These are phyloP conservation scores for Netelia inedita DNA, from an alignment of 2,888 invertebrate species.

Conservation along the genomic window DNA sequence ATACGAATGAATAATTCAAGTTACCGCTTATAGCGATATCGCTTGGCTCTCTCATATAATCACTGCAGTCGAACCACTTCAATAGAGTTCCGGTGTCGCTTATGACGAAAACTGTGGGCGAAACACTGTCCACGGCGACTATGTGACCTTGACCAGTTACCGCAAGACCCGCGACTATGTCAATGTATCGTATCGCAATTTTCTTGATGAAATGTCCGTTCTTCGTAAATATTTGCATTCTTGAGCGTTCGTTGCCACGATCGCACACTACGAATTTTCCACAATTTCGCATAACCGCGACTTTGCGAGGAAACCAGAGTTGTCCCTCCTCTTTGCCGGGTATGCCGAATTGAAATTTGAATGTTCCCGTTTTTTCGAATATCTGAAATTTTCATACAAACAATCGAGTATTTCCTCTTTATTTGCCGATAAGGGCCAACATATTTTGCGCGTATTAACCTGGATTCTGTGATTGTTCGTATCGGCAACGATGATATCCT, in stretches of 20 bases:
- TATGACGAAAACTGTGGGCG: slow-evolving; percentile 97
- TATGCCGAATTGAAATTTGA: slow-evolving; percentile 97
- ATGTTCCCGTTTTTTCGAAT: slow-evolving; percentile 97
- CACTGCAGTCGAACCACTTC: slow-evolving; percentile 99
- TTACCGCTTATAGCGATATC: slow-evolving; percentile 97
- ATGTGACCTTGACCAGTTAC: slow-evolving; percentile 97
- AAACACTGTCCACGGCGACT: slow-evolving; percentile 98
- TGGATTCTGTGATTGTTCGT: slow-evolving; percentile 98
- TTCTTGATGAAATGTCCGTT: slow-evolving; percentile 98
- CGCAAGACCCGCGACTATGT: slow-evolving; percentile 97
- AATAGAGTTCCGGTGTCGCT: slow-evolving; percentile 96
- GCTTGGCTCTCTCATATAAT: slow-evolving; percentile 98
- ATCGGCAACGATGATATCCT: slow-evolving; percentile 98
- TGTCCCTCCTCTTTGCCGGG: slow-evolving; percentile 98
- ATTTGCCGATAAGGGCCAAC: background rate
- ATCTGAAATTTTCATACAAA: slow-evolving; percentile 87
- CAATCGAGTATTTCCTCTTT: slow-evolving; percentile 41
- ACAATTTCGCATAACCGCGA: slow-evolving; percentile 94
- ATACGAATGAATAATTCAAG: slow-evolving; percentile 15
- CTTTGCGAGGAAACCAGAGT: slow-evolving; percentile 98
- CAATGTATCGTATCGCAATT: slow-evolving; percentile 95
- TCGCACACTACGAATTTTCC: slow-evolving; percentile 99
- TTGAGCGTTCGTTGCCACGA: slow-evolving; percentile 97
- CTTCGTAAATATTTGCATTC: slow-evolving; percentile 99
- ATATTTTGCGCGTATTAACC: slow-evolving; percentile 84